Evolutionary conservation across 2,113 vertebrate genomes (phyloP), one percentile per base, ranked within the genome.

Genomic region (Malurus melanocephalus): DNA sequence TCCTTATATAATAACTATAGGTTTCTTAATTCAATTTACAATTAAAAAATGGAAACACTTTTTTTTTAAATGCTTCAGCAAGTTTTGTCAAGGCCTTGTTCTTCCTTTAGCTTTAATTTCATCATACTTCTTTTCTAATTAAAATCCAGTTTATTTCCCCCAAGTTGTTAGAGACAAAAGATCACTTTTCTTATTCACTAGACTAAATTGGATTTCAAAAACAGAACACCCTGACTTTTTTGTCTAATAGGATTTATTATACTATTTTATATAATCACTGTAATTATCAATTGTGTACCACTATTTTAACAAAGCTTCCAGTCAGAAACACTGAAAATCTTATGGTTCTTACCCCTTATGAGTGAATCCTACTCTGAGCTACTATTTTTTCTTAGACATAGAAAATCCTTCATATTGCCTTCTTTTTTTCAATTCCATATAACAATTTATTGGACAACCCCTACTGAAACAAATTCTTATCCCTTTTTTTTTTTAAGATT

Each of bases 61-160:
- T 77, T 74, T 74, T 51, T 80, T 51, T 19, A 7, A 40, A 15
- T 2, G 62, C 42, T 91, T 88, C 42, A 80, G 16, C 52, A 89
- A 30, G 52, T 67, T 86, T 93, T 62, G 16, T 74, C 52, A 88
- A 57, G 51, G 48, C 57, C 55, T 92, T 92, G 66, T 92, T 93
- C 59, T 67, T 90, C 19, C 38, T 61, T 80, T 87, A 79, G 33
- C 49, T 69, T 84, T 87, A 68, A 88, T 94, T 95, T 92, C 81
- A 62, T 84, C 56, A 32, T 75, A 81, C 48, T 91, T 92, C 72
- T 92, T 83, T 85, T 56, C 81, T 94, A 92, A 94, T 92, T 95
- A 94, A 95, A 95, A 95, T 92, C 51, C 79, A 93, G 80, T 87
- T 96, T 93, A 77, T 91, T 92, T 95, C 60, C 30, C 80, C 73